phyloP scores from a whole-genome alignment of 2,113 vertebrate genomes.

The Ameiurus melas region DNA sequence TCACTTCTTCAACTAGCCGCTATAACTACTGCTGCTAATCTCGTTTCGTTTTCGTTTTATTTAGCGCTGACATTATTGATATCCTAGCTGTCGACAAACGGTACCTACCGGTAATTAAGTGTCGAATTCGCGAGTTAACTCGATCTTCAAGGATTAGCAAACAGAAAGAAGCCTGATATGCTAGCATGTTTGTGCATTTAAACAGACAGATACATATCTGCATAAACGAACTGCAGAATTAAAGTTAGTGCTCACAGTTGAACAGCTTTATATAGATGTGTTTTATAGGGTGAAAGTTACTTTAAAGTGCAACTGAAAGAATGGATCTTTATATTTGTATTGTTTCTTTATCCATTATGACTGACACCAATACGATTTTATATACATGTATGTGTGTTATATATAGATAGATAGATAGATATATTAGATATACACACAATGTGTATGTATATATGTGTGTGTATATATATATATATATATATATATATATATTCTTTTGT shows the following conservation, averaged over 20 bases:
- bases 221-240: background rate
- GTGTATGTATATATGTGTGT: too few relatives aligned
- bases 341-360: background rate
- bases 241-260: background rate
- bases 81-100: background rate
- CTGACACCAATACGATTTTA: background rate
- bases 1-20: background rate
- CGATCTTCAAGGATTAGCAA: background rate
- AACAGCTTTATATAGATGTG: background rate
- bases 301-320: background rate
- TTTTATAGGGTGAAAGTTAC: background rate
- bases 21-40: background rate
- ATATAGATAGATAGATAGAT: too few relatives aligned
- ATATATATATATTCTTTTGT: too few relatives aligned
- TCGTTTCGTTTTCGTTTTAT: background rate
- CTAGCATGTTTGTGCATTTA: background rate
- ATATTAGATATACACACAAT: too few relatives aligned
- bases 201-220: background rate
- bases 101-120: background rate
- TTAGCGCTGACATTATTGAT: too few relatives aligned
- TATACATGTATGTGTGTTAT: too few relatives aligned
- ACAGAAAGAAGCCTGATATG: background rate
- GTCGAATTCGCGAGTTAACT: background rate
- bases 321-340: background rate
- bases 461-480: too few relatives aligned